Conservation (phyloP, 2,888 invertebrate genomes). For the Ophonus ardosiacus region DNA sequence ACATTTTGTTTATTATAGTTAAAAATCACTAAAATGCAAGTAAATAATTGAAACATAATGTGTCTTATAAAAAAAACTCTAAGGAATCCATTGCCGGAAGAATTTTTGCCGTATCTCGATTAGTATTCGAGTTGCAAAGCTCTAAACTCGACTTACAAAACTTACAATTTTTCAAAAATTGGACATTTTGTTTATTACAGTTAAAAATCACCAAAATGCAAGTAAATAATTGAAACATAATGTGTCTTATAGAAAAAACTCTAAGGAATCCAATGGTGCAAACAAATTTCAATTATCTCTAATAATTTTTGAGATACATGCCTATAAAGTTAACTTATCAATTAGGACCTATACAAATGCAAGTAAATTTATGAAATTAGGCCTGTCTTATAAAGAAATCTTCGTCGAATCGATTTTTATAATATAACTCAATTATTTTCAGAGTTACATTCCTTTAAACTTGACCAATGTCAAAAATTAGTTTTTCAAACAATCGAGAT, state of each 20-base stretch:
- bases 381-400: too few relatives aligned
- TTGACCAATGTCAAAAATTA: not conserved
- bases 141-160: not conserved
- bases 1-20: too few relatives aligned
- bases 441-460: not conserved
- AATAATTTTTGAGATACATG: too few relatives aligned
- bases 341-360: slow-evolving; percentile 74
- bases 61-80: not conserved
- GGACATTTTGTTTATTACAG: too few relatives aligned
- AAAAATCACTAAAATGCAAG: too few relatives aligned
- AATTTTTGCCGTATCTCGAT: not conserved
- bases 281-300: not conserved
- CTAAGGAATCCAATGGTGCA: not conserved
- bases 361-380: too few relatives aligned
- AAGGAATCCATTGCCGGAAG: not conserved
- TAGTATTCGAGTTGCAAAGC: not conserved
- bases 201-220: too few relatives aligned
- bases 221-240: not conserved
- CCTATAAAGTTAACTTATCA: slow-evolving; percentile 78
- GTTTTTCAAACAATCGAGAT: not conserved
- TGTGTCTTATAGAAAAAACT: not conserved
- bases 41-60: not conserved
- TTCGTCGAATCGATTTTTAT: too few relatives aligned
- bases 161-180: too few relatives aligned
- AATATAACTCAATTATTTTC: not conserved